Percentiles rank a stretch among this genome's conserved stretches.
These are phyloP conservation scores for Crocuta crocuta DNA, from an alignment of 2,113 vertebrate species.

Conservation along the genomic window DNA sequence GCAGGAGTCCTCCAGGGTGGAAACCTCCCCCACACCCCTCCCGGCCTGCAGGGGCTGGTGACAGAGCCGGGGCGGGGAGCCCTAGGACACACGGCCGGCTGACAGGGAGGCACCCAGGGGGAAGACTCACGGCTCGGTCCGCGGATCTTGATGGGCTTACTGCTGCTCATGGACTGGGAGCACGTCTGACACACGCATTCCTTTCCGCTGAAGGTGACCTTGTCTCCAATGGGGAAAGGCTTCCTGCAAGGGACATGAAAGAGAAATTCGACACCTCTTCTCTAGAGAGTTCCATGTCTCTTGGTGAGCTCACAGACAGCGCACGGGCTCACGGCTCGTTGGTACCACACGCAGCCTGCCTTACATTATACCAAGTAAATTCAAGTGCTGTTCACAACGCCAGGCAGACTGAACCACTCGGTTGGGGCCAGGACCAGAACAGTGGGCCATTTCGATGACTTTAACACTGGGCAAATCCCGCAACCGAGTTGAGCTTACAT, in stretches of 20 bases:
- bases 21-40: neutral
- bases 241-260: slow-evolving; percentile 88
- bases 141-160: slow-evolving; percentile 97
- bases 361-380: neutral
- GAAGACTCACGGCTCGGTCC: slow-evolving; percentile 96
- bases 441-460: neutral
- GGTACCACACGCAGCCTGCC: neutral
- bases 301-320: neutral
- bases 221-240: slow-evolving; percentile 98
- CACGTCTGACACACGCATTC: slow-evolving; percentile 98
- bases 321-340: neutral
- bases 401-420: neutral
- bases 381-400: neutral
- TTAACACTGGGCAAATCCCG: neutral
- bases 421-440: neutral
- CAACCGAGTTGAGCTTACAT: neutral
- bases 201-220: slow-evolving; percentile 98
- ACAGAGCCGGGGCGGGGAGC: neutral
- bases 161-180: slow-evolving; percentile 93
- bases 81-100: neutral
- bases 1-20: slow-evolving; percentile 29
- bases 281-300: neutral
- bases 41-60: neutral
- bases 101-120: neutral
- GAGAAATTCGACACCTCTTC: slow-evolving; percentile 20